Percentiles rank a stretch among this genome's conserved stretches.
Conservation (phyloP, 35 echinoderm and acorn worm genomes). For the Strongylocentrotus purpuratus region DNA sequence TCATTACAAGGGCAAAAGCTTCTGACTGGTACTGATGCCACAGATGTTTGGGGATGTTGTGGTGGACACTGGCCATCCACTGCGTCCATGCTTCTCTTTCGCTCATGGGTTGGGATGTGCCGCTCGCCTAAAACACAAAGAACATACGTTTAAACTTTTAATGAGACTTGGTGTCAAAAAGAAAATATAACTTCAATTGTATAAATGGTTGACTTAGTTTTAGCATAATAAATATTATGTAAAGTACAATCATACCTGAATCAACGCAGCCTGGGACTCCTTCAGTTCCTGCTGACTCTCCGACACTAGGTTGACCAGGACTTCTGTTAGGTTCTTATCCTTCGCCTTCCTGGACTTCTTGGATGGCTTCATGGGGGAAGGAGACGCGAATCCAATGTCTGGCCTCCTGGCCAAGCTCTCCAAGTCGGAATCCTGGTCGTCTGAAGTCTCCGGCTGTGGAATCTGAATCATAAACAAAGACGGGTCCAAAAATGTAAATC, state of each 20-base stretch:
- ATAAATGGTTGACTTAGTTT: neutral
- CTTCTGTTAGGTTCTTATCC: neutral
- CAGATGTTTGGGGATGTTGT: conserved; percentile 29
- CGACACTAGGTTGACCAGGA: conserved; percentile 38
- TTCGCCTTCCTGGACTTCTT: no score
- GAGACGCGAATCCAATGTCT: no score
- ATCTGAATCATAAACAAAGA: no score
- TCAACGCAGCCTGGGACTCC: conserved; percentile 28
- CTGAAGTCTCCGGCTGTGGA: no score
- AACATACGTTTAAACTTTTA: neutral
- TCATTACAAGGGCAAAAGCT: conserved; percentile 23
- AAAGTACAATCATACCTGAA: neutral
- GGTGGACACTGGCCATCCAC: conserved; percentile 34
- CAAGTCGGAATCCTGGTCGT: no score
- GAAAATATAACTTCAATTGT: neutral
- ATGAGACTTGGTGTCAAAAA: conserved; percentile 18
- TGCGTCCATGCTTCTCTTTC: neutral
- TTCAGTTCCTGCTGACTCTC: conserved; percentile 33
- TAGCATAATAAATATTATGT: neutral
- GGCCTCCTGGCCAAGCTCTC: no score
- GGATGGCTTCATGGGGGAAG: no score
- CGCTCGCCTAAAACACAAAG: neutral
- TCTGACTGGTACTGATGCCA: conserved; percentile 14
- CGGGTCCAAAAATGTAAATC: no score
- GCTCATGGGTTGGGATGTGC: neutral